Evolutionary conservation across 2,797 vertebrate genomes (phyloP), one percentile per base, ranked within the genome.

Genomic region (Eleutherodactylus coqui): DNA sequence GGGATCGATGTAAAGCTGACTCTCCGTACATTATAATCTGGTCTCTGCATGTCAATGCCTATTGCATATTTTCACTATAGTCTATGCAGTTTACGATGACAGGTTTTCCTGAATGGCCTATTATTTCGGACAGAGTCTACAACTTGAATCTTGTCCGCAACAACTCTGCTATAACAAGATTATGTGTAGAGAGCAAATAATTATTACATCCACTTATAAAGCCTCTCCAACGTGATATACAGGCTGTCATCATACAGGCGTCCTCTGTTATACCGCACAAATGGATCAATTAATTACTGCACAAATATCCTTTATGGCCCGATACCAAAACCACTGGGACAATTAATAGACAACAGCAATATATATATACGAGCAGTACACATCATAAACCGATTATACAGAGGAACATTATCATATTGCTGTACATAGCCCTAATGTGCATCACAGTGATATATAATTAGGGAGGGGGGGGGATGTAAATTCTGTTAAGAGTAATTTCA

Each of bases 151-250:
- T 9, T n/a, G 6, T 60, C 9, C 27, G 8, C 8, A 60, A 62
- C 27, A 62, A 60, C 29, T 32, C 27, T 62, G 14, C 14, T 32
- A 32, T 32, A 62, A 62, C 60, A 64, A 32, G 36, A 70, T 70
- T 70, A 17, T n/a, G 29, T 14, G 17, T 27, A 60, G 17, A 41
- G 14, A n/a, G 76, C 51, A 79, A 17, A 27, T 38, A 21, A 5
- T 47, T 55, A 77, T 77, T 79, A 79, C n/a, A 72, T 75, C 51
- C 27, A 72, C 62, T 85, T 73, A 72, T 38, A 72, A 53, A 27
- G 53, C 24, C 24, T 55, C 75, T 60, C n/a, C 27, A 9, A 24
- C 27, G 43, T n/a, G 29, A 81, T 34, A 60, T 17, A 43, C 17
- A 36, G 51, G 19, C 32, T 36, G 70, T 69, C 45, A 69, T 45